Conservation (phyloP, 2,888 invertebrate genomes). For the Nyleta sp. region DNA sequence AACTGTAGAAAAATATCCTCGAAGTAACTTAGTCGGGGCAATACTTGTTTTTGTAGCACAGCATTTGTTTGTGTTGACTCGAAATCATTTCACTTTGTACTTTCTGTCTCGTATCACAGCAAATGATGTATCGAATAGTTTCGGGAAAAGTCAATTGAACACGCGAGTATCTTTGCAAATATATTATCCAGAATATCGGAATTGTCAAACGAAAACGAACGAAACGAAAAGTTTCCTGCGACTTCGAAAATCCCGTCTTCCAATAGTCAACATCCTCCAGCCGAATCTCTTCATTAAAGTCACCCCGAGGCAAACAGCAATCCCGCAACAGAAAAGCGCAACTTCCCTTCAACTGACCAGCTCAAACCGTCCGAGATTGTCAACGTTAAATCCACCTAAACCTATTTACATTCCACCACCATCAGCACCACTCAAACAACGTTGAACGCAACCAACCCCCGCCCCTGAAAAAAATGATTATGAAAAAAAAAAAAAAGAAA, state of each 20-base stretch:
- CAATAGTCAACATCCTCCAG: slow-evolving; percentile 16
- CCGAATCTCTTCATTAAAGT: slow-evolving; percentile 33
- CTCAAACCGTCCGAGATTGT: slow-evolving; percentile 18
- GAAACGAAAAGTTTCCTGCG: too few relatives aligned
- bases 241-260: background rate
- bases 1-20: background rate
- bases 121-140: too few relatives aligned
- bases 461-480: background rate
- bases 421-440: slow-evolving; percentile 25
- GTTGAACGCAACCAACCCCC: slow-evolving; percentile 10
- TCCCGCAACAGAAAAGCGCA: slow-evolving; percentile 23
- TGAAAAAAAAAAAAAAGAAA: slow-evolving; percentile 16
- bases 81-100: background rate
- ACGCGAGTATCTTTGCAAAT: too few relatives aligned
- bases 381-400: slow-evolving; percentile 5
- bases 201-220: too few relatives aligned
- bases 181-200: too few relatives aligned
- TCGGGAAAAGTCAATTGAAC: too few relatives aligned
- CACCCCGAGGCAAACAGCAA: slow-evolving; percentile 25
- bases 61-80: background rate
- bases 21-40: background rate
- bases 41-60: background rate
- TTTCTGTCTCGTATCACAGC: too few relatives aligned
- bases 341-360: slow-evolving; percentile 36
- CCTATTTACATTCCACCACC: slow-evolving; percentile 40